Base-by-base conservation (phyloP, 1,140 invertebrate genomes). In the Drosophila quadrilineata region DNA sequence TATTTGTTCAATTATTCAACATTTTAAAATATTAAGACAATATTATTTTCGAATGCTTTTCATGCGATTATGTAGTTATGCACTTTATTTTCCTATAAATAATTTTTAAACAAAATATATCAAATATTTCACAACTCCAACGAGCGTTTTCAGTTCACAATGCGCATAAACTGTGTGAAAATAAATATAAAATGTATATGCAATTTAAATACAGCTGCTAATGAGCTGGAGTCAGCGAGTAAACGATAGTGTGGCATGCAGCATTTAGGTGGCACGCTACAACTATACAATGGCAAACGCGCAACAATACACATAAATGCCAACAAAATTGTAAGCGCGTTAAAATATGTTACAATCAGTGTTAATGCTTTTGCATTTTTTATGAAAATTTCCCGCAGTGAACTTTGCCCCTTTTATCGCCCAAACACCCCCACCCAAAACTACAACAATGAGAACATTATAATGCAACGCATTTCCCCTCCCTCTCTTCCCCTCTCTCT, bases 311-410 rank as follows among this genome's bases (percentile, higher is more conserved):
- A 64, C 52, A 29, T 62, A 62, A 67, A 54, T 56, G 63, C 41
- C 46, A 67, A 49, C 43, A 33, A 58, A 68, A 62, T 63, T 53
- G 52, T 53, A 26, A 57, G 48, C 43, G 76, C 67, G 48, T 57
- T 75, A 71, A 80, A 80, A 82, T 82, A 73, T 77, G 79, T 77
- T 85, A 71, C 77, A 84, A 84, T 84, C 77, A 74, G 79, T 73
- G 77, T 77, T 85, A 84, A 84, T 84, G 64, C 57, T 64, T 36
- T 41, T 85, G 73, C 69, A 77, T 77, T 84, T 84, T 72, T 84
- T 84, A 84, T 84, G 73, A 73, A 77, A 74, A 74, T 77, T 58
- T 77, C 60, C 52, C 77, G 43, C 64, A 48, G 77, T 29, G 52
- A 69, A 54, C 57, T 40, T 35, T 38, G 26, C 29, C 48, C 50